These are phyloP conservation scores for Spilogale gracilis DNA, from an alignment of 2,113 vertebrate species.

Conservation along the genomic window DNA sequence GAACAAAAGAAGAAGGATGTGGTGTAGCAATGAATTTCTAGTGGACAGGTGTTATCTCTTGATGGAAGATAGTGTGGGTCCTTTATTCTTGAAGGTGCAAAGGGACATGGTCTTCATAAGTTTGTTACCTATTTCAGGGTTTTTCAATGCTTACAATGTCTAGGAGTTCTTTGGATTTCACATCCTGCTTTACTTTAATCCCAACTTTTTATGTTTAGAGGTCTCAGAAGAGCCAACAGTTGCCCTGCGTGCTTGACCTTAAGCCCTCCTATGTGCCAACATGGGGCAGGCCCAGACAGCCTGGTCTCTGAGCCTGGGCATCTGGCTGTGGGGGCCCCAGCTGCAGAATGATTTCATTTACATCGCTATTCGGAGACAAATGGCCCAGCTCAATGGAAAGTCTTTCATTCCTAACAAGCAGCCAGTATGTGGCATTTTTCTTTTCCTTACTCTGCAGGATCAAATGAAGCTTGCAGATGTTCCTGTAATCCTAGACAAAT, in stretches of 20 bases:
- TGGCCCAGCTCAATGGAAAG: slow-evolving; percentile 63
- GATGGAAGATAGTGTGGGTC: not conserved
- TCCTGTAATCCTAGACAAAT: slow-evolving; percentile 38
- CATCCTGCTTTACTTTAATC: not conserved
- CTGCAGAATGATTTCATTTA: slow-evolving; percentile 55
- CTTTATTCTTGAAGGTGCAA: not conserved
- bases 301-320: not conserved
- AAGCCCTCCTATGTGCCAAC: not conserved
- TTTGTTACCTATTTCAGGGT: not conserved
- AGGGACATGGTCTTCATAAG: not conserved
- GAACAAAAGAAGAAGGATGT: not conserved
- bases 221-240: not conserved
- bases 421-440: slow-evolving; percentile 68
- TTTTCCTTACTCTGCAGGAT: slow-evolving; percentile 45
- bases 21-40: not conserved
- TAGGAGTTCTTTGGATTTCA: not conserved
- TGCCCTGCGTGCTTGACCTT: not conserved
- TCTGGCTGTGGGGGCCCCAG: not conserved
- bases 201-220: not conserved
- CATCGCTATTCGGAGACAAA: slow-evolving; percentile 64
- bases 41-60: not conserved
- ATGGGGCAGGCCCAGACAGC: not conserved
- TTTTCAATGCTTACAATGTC: not conserved
- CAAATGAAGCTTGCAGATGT: slow-evolving; percentile 78
- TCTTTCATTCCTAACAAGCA: slow-evolving; percentile 67